phyloP scores from a whole-genome alignment of 2,797 vertebrate genomes.

The Sebastes melanostomus region DNA sequence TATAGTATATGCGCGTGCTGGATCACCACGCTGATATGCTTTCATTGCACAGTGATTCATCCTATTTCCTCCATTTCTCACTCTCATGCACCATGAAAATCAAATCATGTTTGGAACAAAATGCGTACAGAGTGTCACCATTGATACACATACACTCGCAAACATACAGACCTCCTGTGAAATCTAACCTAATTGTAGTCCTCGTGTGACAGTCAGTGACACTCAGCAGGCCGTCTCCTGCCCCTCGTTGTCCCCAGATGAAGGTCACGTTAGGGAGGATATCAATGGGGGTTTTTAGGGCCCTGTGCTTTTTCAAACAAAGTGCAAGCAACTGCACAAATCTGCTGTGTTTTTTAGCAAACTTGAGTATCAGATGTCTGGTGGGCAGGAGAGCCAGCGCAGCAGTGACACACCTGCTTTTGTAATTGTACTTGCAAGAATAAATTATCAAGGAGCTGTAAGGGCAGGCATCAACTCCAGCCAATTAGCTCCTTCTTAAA shows the following conservation, averaged over 20 bases:
- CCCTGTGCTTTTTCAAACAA: conserved; percentile 23
- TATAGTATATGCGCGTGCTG: background rate
- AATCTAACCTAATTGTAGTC: conserved; percentile 60
- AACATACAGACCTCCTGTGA: conserved; percentile 46
- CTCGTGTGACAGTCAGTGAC: conserved; percentile 60
- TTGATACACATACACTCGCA: conserved; percentile 33
- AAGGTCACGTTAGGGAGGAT: conserved; percentile 33
- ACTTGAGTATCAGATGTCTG: conserved; percentile 33
- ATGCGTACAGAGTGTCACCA: conserved; percentile 42
- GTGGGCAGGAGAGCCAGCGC: conserved; percentile 24
- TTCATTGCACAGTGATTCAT: conserved; percentile 46
- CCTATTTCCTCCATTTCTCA: conserved; percentile 29
- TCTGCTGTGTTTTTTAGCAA: conserved; percentile 21
- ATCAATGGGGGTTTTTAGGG: conserved; percentile 21
- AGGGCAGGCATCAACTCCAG: conserved; percentile 22
- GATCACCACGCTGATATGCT: conserved; percentile 16
- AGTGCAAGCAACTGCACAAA: conserved; percentile 22
- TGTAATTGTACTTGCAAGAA: conserved; percentile 58
- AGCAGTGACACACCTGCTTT: conserved; percentile 45
- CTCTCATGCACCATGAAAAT: conserved; percentile 43
- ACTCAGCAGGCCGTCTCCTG: conserved; percentile 45
- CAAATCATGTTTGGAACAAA: conserved; percentile 46
- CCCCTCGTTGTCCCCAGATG: conserved; percentile 24
- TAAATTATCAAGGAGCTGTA: conserved; percentile 56
- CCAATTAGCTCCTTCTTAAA: conserved; percentile 56